These are phyloP conservation scores for Bombylius major DNA, from an alignment of 2,888 invertebrate species.

Conservation along the genomic window DNA sequence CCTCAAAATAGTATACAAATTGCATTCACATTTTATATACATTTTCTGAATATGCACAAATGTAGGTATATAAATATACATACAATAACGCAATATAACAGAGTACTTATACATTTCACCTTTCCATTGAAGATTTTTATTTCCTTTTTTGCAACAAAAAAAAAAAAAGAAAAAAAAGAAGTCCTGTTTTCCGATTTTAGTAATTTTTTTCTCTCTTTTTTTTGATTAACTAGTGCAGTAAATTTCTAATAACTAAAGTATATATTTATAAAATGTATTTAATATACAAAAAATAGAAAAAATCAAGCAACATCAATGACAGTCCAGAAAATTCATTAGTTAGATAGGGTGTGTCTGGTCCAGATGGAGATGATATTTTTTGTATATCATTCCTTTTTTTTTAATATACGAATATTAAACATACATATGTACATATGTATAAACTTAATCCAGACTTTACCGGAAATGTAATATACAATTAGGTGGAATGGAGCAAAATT, in stretches of 20 bases:
- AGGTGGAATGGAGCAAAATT: neutral
- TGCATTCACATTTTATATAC: too few relatives aligned
- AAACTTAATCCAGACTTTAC: neutral
- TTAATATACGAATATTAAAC: too few relatives aligned
- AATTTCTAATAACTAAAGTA: neutral
- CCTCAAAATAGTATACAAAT: too few relatives aligned
- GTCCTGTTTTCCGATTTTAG: neutral
- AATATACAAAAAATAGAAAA: too few relatives aligned
- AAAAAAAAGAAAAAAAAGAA: neutral
- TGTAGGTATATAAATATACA: too few relatives aligned
- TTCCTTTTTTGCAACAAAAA: neutral
- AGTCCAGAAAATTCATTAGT: constrained; percentile 1
- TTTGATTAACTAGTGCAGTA: neutral
- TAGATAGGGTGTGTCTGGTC: constrained; percentile 6
- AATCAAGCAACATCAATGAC: constrained; percentile 1
- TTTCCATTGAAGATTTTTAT: neutral
- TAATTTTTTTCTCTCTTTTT: neutral
- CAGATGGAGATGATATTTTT: neutral
- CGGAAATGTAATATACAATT: neutral
- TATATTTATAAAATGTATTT: too few relatives aligned
- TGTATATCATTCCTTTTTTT: neutral
- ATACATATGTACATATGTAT: too few relatives aligned
- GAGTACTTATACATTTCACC: too few relatives aligned
- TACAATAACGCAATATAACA: too few relatives aligned
- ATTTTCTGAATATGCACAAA: too few relatives aligned